These are phyloP conservation scores for Macropodus opercularis DNA, from an alignment of 2,797 vertebrate species.

Conservation along the genomic window DNA sequence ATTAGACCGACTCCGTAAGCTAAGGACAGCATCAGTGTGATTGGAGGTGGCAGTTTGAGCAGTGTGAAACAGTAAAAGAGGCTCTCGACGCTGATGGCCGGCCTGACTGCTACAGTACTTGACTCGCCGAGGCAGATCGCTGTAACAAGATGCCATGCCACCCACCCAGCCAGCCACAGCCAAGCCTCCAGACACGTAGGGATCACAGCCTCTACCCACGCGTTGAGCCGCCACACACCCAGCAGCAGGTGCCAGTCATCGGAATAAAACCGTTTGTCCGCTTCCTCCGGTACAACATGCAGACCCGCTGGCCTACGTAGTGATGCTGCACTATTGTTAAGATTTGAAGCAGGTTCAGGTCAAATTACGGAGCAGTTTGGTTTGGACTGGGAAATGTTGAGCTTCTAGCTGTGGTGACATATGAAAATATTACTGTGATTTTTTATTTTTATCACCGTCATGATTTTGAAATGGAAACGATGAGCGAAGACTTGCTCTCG, in stretches of 20 bases:
- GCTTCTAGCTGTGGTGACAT: conserved; percentile 5
- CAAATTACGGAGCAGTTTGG: too few species aligned
- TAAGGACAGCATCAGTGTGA: conserved; percentile 60
- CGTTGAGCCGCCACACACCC: background rate
- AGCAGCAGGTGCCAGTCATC: too few species aligned
- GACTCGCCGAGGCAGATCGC: conserved; percentile 52
- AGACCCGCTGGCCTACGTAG: too few species aligned
- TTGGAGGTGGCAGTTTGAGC: conserved; percentile 60
- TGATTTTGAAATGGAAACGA: background rate
- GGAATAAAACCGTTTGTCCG: too few species aligned
- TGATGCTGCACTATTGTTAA: too few species aligned
- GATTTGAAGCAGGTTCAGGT: too few species aligned
- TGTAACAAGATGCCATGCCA: conserved; percentile 37
- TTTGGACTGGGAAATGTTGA: too few species aligned
- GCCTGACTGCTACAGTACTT: conserved; percentile 60
- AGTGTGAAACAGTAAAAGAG: conserved; percentile 60
- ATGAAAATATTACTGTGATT: conserved; percentile 5
- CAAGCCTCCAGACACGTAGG: background rate
- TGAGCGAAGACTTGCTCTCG: conserved; percentile 3
- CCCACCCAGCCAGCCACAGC: too few species aligned
- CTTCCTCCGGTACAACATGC: too few species aligned
- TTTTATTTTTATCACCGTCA: background rate
- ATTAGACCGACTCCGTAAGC: conserved; percentile 61
- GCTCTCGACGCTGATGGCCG: conserved; percentile 68
- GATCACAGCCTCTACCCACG: background rate